Evolutionary conservation across 2,113 vertebrate genomes (phyloP), one percentile per base, ranked within the genome.

Genomic region (Chiloscyllium plagiosum): DNA sequence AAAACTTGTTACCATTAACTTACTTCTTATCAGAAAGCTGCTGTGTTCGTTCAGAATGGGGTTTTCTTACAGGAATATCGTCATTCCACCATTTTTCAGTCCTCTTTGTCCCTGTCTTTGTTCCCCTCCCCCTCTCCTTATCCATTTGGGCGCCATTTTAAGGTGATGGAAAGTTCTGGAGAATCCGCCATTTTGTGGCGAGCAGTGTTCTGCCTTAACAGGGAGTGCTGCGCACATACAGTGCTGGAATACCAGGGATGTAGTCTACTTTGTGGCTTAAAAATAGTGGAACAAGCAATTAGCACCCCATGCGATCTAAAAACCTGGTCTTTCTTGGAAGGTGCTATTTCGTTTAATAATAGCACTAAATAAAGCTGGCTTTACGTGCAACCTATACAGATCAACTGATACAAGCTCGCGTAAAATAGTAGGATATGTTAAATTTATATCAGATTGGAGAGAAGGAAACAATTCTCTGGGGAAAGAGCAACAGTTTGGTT

Each of bases 401-500:
- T 70, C 66, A 69, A 70, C 65, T 50, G 65, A 20, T 69, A 50
- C 93, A 95, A 95, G 94, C 10, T 95, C 94, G 94, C 42, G 66
- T 33, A 72, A 94, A 72, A 72, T 89, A 89, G 47, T 72, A 72
- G 68, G 68, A 50, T 95, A 72, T 70, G 69, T 47, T 95, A 70
- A 69, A 94, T 69, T 94, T 72, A 95, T 95, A 72, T 70, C 93
- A 69, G 93, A 42, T 95, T 95, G 93, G 93, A 95, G 93, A 72
- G 93, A 95, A 95, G 37, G 93, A 95, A 72, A 70, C 37, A 50
- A 72, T 95, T 95, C 68, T 95, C 68, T 95, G 93, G 93, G 93
- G 93, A 70, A 70, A 72, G 93, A 56, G n/a, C 93, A 95, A 72
- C 93, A 95, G 68, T 69, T 70, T 95, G 93, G 93, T 68, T 95